Conservation (phyloP, 2,113 vertebrate species). For the Nibea coibor region DNA sequence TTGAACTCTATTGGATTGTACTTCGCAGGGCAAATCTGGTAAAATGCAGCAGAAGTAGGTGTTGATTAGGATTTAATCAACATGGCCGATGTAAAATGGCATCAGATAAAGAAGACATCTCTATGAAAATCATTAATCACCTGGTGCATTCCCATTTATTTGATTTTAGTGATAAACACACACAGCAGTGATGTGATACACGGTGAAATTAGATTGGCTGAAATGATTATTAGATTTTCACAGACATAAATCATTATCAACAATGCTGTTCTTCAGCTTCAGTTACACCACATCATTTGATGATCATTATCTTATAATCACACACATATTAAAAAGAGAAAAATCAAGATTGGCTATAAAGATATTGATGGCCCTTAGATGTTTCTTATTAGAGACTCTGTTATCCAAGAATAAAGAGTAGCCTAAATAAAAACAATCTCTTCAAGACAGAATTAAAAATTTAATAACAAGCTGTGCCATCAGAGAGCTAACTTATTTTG, state of each 20-base stretch:
- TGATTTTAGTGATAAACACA: slow-evolving; percentile 59
- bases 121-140: slow-evolving; percentile 54
- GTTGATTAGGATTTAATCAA: slow-evolving; percentile 63
- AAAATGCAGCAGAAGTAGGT: slow-evolving; percentile 47
- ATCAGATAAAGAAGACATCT: slow-evolving; percentile 56
- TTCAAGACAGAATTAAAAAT: slow-evolving; percentile 66
- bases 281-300: slow-evolving; percentile 58
- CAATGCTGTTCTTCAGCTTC: slow-evolving; percentile 42
- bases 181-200: slow-evolving; percentile 46
- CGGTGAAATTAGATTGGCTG: slow-evolving; percentile 60
- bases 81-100: slow-evolving; percentile 33
- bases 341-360: slow-evolving; percentile 31
- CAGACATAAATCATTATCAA: slow-evolving; percentile 57
- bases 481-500: slow-evolving; percentile 59
- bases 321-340: slow-evolving; percentile 2
- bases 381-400: slow-evolving; percentile 48
- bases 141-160: slow-evolving; percentile 44
- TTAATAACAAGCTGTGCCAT: slow-evolving; percentile 57
- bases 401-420: slow-evolving; percentile 64
- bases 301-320: slow-evolving; percentile 64
- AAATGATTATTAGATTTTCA: slow-evolving; percentile 64
- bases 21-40: slow-evolving; percentile 41
- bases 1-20: slow-evolving; percentile 66
- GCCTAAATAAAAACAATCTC: slow-evolving; percentile 64
- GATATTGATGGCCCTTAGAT: slow-evolving; percentile 37